Evolutionary conservation across 2,888 invertebrate genomes (phyloP).

Genomic region (Tiphia femorata): DNA sequence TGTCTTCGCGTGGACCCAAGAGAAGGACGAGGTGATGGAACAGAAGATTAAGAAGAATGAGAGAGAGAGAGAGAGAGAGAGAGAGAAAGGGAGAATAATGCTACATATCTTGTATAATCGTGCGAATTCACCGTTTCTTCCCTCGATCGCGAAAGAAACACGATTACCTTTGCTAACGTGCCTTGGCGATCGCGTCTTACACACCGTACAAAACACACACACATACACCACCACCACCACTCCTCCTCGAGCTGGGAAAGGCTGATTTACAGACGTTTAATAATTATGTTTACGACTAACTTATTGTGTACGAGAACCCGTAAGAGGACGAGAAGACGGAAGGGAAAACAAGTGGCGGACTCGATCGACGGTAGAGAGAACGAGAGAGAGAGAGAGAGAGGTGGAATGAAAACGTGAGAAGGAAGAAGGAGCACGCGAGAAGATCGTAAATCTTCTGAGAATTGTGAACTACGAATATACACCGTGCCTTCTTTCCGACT

Average conservation of each 20-base stretch:
- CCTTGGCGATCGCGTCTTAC: constrained; percentile 38
- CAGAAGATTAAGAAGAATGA: too few relatives aligned
- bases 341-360: not conserved
- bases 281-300: constrained; percentile 28
- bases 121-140: constrained; percentile 20
- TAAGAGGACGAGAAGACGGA: not conserved
- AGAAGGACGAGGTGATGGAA: not conserved
- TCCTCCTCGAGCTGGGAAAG: constrained; percentile 22
- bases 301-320: constrained; percentile 19
- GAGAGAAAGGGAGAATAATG: constrained; percentile 3
- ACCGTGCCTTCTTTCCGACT: too few relatives aligned
- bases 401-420: not conserved
- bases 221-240: not conserved
- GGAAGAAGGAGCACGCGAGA: not conserved
- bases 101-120: constrained; percentile 38
- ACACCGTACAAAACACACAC: too few relatives aligned
- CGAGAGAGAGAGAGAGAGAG: not conserved
- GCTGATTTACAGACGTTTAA: constrained; percentile 38
- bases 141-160: constrained; percentile 19
- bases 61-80: too few relatives aligned
- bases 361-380: not conserved
- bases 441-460: constrained; percentile 4
- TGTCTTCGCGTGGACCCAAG: not conserved
- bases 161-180: constrained; percentile 33
- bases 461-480: too few relatives aligned